A percentile compares a stretch with the other conserved stretches of the same genome.
Conservation (phyloP, 1,140 invertebrate genomes). For the Magallana ariakensis region DNA sequence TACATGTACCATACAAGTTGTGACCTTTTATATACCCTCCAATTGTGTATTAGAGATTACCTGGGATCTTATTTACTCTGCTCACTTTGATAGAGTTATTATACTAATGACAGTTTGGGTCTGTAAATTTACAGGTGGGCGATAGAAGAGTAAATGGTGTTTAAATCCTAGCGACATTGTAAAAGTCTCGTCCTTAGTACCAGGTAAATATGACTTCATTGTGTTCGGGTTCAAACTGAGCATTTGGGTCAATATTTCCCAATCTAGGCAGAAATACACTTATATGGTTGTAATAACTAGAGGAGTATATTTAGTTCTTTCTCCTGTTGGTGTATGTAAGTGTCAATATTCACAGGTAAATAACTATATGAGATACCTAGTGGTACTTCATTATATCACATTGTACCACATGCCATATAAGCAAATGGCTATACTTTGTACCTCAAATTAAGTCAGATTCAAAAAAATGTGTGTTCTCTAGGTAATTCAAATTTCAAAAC, state of each 20-base stretch:
- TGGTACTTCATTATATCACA: too few relatives aligned
- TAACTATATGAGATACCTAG: too few relatives aligned
- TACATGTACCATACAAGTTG: too few relatives aligned
- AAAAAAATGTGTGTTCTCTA: too few relatives aligned
- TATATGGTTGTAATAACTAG: background rate
- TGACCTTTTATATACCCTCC: too few relatives aligned
- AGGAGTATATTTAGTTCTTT: background rate
- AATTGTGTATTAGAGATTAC: slow-evolving; percentile 6
- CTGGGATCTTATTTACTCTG: background rate
- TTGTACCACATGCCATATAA: too few relatives aligned
- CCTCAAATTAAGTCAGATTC: too few relatives aligned
- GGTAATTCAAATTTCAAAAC: too few relatives aligned
- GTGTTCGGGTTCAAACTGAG: background rate
- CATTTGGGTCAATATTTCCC: slow-evolving; percentile 27
- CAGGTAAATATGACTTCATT: background rate
- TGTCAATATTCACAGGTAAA: too few relatives aligned
- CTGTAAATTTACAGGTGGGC: background rate
- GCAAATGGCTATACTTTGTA: too few relatives aligned
- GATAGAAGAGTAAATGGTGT: background rate
- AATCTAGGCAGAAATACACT: background rate
- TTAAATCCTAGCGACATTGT: slow-evolving; percentile 9
- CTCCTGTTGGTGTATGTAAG: too few relatives aligned
- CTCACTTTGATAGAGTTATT: slow-evolving; percentile 17
- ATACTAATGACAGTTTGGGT: background rate
- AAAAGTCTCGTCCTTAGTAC: slow-evolving; percentile 4